A percentile compares a stretch with the other conserved stretches of the same genome.
Evolutionary conservation across 2,888 invertebrate genomes (phyloP).

Genomic region (Amiota mariae): DNA sequence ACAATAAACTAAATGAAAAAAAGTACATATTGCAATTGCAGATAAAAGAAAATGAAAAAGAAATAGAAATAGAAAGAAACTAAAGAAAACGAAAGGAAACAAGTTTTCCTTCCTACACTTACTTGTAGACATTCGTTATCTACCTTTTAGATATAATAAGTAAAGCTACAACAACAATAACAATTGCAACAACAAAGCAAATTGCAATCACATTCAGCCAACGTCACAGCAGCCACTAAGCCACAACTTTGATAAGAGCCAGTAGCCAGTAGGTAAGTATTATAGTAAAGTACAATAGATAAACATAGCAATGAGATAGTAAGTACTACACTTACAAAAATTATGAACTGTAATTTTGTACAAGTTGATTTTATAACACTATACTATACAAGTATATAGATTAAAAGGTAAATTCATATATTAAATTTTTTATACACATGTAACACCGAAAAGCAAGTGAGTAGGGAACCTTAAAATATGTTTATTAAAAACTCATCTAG

Average conservation of each 20-base stretch:
- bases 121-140: background rate
- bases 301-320: too few relatives aligned
- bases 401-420: too few relatives aligned
- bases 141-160: background rate
- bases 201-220: conserved; percentile 15
- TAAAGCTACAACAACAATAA: conserved; percentile 35
- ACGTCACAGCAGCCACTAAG: conserved; percentile 7
- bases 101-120: too few relatives aligned
- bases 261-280: background rate
- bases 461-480: too few relatives aligned
- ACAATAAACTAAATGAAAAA: conserved; percentile 25
- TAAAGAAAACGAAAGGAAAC: background rate
- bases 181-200: conserved; percentile 7
- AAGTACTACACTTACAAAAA: too few relatives aligned
- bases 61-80: background rate
- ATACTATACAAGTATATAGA: too few relatives aligned
- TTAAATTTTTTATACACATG: too few relatives aligned
- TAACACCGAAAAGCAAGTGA: too few relatives aligned
- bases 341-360: background rate
- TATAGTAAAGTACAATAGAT: too few relatives aligned
- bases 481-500: too few relatives aligned
- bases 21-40: conserved; percentile 10
- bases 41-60: background rate
- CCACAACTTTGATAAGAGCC: conserved; percentile 7
- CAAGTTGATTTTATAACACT: background rate